These are phyloP conservation scores for Pseudococcus longispinus DNA, from an alignment of 2,888 invertebrate genomes.

Conservation along the genomic window DNA sequence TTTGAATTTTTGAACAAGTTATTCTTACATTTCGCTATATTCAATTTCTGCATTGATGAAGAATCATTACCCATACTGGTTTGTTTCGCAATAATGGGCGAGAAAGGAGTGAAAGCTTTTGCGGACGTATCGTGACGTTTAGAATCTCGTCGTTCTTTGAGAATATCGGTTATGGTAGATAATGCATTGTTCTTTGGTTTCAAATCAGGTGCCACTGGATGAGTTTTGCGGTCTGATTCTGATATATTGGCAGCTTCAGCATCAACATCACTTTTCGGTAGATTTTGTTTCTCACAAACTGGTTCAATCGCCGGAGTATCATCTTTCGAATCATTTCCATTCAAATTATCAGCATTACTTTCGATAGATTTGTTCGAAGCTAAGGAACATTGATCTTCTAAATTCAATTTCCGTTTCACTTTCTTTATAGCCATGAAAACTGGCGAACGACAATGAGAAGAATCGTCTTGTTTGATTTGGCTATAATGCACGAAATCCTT, in stretches of 20 bases:
- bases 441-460: constrained; percentile 33
- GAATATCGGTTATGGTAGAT: not conserved
- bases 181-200: not conserved
- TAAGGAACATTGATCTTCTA: constrained; percentile 33
- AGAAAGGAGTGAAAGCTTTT: not conserved
- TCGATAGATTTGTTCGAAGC: not conserved
- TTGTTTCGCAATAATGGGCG: not conserved
- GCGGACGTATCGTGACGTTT: not conserved
- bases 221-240: not conserved
- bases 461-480: constrained; percentile 34
- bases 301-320: not conserved
- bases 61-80: not conserved
- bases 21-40: not conserved
- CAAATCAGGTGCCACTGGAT: not conserved
- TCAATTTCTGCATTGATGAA: not conserved
- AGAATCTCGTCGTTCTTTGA: not conserved
- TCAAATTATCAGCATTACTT: not conserved
- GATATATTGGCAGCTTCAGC: not conserved
- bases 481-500: constrained; percentile 45
- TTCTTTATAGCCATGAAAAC: constrained; percentile 52
- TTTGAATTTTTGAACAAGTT: constrained; percentile 47
- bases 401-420: constrained; percentile 51
- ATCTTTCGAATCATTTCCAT: not conserved
- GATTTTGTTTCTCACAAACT: not conserved
- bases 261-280: not conserved